Evolutionary conservation across 2,797 vertebrate genomes (phyloP), one percentile per base, ranked within the genome.

Genomic region (Meriones psammophilus): DNA sequence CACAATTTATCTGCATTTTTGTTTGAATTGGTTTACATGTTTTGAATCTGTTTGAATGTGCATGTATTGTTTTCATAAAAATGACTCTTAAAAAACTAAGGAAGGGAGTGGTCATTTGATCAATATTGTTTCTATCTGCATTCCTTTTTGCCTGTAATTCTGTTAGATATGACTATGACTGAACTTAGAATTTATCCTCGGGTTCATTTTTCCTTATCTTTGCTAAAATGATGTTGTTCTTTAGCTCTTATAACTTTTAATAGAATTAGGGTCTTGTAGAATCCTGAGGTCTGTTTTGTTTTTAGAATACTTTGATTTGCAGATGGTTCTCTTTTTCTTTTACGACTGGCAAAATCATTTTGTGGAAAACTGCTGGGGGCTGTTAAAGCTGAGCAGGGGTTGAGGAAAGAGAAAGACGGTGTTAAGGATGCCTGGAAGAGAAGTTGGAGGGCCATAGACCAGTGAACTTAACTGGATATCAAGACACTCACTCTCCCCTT

Each of bases 131-230:
- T 58, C 20, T 88, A 91, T 86, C 36, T 85, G 69, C 39, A 62
- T 39, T 74, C 3, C 28, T 66, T 88, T 60, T 58, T 92, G 62
- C 36, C 56, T 74, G 60, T 79, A 85, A 94, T 89, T 93, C 94
- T 92, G 58, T 42, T 62, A 86, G 24, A 68, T 62, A 58, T 78
- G 15, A 15, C 77, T 66, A 46, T 88, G 24, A 28, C 14, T 92
- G n/a, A 96, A 66, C n/a, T 92, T 96, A 66, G 46, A 96, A 54
- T 24, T 92, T 96, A 71, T 36, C 39, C 60, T 94, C 68, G 42
- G 56, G 95, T 81, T 10, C 5, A 2, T 93, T 93, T 76, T 42
- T 42, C 42, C 87, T 88, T 71, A 89, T 54, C 24, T 92, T 93
- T 89, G 12, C 58, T 95, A 50, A 68, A 87, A 94, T 92, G 90